phyloP scores from a whole-genome alignment of 2,888 invertebrate species.

The Leptodirus hochenwartii region DNA sequence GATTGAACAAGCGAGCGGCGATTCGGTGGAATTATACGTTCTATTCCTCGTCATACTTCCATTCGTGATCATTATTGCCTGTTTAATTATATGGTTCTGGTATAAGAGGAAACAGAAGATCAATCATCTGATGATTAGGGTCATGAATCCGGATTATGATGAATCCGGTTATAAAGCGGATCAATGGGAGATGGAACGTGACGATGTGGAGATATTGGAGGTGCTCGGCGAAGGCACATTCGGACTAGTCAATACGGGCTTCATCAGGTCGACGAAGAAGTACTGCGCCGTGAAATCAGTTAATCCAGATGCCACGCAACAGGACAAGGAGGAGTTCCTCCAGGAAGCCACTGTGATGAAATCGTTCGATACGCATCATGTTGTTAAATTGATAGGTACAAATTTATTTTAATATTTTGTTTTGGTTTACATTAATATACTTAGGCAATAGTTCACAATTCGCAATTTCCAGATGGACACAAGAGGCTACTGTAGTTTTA shows the following conservation, averaged over 20 bases:
- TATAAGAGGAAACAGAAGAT: slow-evolving; percentile 18
- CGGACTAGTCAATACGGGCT: slow-evolving; percentile 51
- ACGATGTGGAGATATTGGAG: slow-evolving; percentile 34
- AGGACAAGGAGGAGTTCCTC: slow-evolving; percentile 42
- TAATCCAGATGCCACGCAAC: slow-evolving; percentile 33
- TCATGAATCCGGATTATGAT: slow-evolving; percentile 47
- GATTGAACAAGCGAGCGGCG: slow-evolving; percentile 1
- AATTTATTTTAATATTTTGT: too few relatives aligned
- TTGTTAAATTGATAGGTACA: slow-evolving; percentile 37
- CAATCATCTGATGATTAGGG: slow-evolving; percentile 30
- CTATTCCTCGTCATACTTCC: slow-evolving; percentile 8
- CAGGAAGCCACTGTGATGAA: slow-evolving; percentile 61
- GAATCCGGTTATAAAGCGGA: slow-evolving; percentile 40
- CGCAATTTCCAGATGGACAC: too few relatives aligned
- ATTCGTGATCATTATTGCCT: slow-evolving; percentile 15
- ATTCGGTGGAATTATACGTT: slow-evolving; percentile 5
- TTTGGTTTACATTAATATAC: too few relatives aligned
- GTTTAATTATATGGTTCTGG: slow-evolving; percentile 14
- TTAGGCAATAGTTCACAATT: too few relatives aligned
- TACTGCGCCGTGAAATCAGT: slow-evolving; percentile 46
- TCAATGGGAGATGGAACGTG: slow-evolving; percentile 50
- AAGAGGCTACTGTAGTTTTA: too few relatives aligned
- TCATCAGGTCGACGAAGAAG: slow-evolving; percentile 25
- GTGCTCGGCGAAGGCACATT: slow-evolving; percentile 54
- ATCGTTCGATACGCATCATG: slow-evolving; percentile 44